These are phyloP conservation scores for Danio jaintianensis DNA, from an alignment of 2,797 vertebrate genomes.

Conservation along the genomic window DNA sequence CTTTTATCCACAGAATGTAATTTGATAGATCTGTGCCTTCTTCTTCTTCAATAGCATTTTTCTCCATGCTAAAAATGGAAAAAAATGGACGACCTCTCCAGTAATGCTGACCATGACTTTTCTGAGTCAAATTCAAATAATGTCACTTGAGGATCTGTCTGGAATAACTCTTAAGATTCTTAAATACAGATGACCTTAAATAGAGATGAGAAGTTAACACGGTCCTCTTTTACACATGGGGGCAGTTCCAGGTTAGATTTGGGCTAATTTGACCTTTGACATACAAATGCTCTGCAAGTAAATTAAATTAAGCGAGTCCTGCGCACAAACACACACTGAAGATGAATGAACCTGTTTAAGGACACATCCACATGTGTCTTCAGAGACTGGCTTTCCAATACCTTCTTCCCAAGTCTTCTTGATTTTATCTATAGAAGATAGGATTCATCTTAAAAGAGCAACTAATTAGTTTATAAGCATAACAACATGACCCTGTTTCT, in stretches of 20 bases:
- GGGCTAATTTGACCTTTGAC: constrained; percentile 11
- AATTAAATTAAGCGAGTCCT: too few species aligned
- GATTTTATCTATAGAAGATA: neutral
- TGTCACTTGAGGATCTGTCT: neutral
- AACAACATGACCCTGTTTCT: neutral
- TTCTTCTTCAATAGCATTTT: neutral
- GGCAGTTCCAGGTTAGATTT: neutral
- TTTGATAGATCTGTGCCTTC: neutral
- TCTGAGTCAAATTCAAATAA: neutral
- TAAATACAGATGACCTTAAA: neutral
- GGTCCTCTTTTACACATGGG: neutral
- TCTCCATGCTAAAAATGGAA: neutral
- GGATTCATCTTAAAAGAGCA: neutral
- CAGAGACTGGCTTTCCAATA: neutral
- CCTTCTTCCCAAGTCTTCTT: neutral
- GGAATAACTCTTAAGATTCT: neutral
- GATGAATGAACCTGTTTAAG: neutral
- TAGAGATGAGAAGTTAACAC: neutral
- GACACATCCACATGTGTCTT: neutral
- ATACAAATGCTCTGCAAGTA: too few species aligned
- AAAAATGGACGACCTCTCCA: neutral
- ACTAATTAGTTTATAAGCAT: neutral
- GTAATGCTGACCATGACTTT: neutral
- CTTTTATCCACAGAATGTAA: neutral
- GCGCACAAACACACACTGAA: neutral